phyloP scores from a whole-genome alignment of 2,888 invertebrate species.

The Lysandra bellargus region DNA sequence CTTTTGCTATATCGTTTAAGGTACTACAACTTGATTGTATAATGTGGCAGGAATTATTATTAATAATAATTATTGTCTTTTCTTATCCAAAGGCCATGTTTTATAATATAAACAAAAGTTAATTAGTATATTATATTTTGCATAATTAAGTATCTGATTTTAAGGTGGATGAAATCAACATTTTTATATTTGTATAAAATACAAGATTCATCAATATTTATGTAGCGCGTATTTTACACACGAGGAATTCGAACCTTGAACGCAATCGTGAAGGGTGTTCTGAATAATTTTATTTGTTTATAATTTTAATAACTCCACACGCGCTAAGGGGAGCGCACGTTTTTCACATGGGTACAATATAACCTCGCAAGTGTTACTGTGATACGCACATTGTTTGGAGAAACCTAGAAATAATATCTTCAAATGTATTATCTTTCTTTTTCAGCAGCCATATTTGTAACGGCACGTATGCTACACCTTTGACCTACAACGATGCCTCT shows the following conservation, averaged over 20 bases:
- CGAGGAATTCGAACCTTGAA: constrained; percentile 61
- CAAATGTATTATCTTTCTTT: background rate
- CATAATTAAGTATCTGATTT: too few species aligned
- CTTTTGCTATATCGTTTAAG: too few species aligned
- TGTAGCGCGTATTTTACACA: constrained; percentile 47
- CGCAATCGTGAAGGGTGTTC: constrained; percentile 55
- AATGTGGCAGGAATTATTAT: too few species aligned
- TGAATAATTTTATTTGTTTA: constrained; percentile 79
- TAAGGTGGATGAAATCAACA: background rate
- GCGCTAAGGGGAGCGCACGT: constrained; percentile 68
- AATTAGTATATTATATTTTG: too few species aligned
- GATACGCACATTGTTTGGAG: background rate
- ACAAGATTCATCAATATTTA: constrained; percentile 34
- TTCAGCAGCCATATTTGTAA: too few species aligned
- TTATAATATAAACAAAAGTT: too few species aligned
- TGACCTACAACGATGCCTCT: too few species aligned
- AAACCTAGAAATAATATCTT: background rate
- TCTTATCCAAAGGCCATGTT: too few species aligned
- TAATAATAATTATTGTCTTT: too few species aligned
- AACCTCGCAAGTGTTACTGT: background rate
- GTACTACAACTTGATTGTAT: too few species aligned
- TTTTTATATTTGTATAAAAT: background rate
- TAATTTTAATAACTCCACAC: constrained; percentile 77
- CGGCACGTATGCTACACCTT: background rate
- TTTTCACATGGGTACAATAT: constrained; percentile 70